These are phyloP conservation scores for Sisyra terminalis DNA, from an alignment of 2,888 invertebrate genomes.

Conservation along the genomic window DNA sequence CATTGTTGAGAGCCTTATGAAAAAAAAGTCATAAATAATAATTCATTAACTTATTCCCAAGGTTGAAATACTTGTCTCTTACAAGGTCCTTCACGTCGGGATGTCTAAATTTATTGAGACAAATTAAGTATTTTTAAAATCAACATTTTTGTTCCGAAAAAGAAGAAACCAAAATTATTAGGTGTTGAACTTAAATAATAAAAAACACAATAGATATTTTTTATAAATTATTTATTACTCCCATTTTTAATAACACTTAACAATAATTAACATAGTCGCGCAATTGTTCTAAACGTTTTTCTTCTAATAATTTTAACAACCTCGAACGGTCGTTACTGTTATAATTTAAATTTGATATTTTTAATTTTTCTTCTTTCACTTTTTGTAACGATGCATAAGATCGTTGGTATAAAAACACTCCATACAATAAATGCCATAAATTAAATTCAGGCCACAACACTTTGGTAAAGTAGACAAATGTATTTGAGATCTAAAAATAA, in stretches of 20 bases:
- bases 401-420: conserved; percentile 77
- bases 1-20: no score
- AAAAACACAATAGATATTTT: no score
- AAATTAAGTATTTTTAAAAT: no score
- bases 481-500: conserved; percentile 45
- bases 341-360: conserved; percentile 1
- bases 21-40: no score
- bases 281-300: not conserved
- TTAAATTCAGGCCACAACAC: conserved; percentile 95
- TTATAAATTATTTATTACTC: no score
- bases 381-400: conserved; percentile 20
- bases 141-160: no score
- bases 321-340: not conserved
- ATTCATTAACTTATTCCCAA: no score
- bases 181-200: no score
- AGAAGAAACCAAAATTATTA: no score
- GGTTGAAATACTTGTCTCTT: no score
- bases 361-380: conserved; percentile 14
- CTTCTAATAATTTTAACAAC: conserved; percentile 12
- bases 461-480: conserved; percentile 73
- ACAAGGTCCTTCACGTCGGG: no score
- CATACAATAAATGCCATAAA: conserved; percentile 77
- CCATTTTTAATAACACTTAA: not conserved
- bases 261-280: not conserved
- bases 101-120: no score